These are phyloP conservation scores for Portevinia maculata DNA, from an alignment of 2,888 invertebrate genomes.

Conservation along the genomic window DNA sequence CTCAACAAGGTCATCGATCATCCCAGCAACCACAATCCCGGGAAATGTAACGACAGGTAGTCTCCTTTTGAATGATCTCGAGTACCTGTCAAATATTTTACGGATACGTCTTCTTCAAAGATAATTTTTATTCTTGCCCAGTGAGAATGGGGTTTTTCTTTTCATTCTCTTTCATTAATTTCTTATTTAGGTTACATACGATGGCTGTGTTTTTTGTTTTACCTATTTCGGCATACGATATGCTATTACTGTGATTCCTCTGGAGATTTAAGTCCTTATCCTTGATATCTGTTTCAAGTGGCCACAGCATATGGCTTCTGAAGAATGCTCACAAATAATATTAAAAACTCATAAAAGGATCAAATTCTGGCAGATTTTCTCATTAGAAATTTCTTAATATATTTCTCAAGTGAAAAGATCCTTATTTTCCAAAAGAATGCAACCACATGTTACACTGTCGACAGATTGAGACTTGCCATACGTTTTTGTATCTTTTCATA, in stretches of 20 bases:
- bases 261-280: slow-evolving; percentile 29
- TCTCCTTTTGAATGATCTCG: slow-evolving; percentile 39
- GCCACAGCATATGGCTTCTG: slow-evolving; percentile 53
- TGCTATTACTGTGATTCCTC: too few species aligned
- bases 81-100: slow-evolving; percentile 64
- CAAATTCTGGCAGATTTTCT: slow-evolving; percentile 59
- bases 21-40: slow-evolving; percentile 41
- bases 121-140: slow-evolving; percentile 45
- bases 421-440: slow-evolving; percentile 39
- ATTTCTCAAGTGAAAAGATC: slow-evolving; percentile 67
- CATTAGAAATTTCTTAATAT: slow-evolving; percentile 64
- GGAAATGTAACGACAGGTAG: slow-evolving; percentile 61
- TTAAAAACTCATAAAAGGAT: slow-evolving; percentile 64
- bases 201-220: slow-evolving; percentile 14
- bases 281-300: slow-evolving; percentile 56
- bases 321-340: slow-evolving; percentile 60
- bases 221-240: slow-evolving; percentile 1
- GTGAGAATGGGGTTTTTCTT: not conserved
- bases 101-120: slow-evolving; percentile 58
- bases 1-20: slow-evolving; percentile 70
- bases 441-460: slow-evolving; percentile 54
- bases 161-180: slow-evolving; percentile 2
- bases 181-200: too few species aligned
- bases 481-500: slow-evolving; percentile 10
- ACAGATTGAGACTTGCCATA: not conserved